Evolutionary conservation across 2,113 vertebrate genomes (phyloP), one percentile per base, ranked within the genome.

Genomic region (Acanthochromis polyacanthus): DNA sequence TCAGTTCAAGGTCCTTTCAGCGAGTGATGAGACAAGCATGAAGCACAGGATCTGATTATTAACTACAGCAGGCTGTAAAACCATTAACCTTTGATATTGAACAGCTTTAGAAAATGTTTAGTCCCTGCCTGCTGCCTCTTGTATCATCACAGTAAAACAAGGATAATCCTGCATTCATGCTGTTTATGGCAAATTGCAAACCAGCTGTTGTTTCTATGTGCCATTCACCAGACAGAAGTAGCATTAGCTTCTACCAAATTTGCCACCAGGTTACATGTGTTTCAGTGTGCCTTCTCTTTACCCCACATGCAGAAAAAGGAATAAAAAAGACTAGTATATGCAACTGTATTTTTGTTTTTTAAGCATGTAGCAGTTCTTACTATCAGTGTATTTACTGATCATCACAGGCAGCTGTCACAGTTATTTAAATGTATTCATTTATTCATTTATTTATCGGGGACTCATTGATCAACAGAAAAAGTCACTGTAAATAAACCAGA

Each of bases 61-160:
- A 76, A 85, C 82, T 52, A 60, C 56, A 75, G 58, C 23, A 2
- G 80, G 86, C 82, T 75, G 83, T 93, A 90, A 94, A 93, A 81
- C 78, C 79, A 89, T 94, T 92, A 93, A 92, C 90, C 91, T 93
- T 91, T 89, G 87, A 77, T 87, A 75, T 66, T 64, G 5, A 40
- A 28, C 80, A 28, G 78, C 56, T 2, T 71, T 36, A 19, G 50
- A 19, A 80, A 65, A 81, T 83, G 67, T 85, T 88, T 83, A 17
- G 52, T 22, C 36, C 15, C 60, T 51, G 43, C 28, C 59, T 5
- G 19, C n/a, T 22, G 48, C 30, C 36, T 46, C 50, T 71, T 38
- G 15, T 25, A 38, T 25, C 43, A 15, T 60, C 30, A 11, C 51
- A 50, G 45, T n/a, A 2, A 51, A 60, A 46, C 36, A 1, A 8